These are phyloP conservation scores for Caenorhabditis virilis DNA, from an alignment of 2,888 invertebrate genomes.

Conservation along the genomic window DNA sequence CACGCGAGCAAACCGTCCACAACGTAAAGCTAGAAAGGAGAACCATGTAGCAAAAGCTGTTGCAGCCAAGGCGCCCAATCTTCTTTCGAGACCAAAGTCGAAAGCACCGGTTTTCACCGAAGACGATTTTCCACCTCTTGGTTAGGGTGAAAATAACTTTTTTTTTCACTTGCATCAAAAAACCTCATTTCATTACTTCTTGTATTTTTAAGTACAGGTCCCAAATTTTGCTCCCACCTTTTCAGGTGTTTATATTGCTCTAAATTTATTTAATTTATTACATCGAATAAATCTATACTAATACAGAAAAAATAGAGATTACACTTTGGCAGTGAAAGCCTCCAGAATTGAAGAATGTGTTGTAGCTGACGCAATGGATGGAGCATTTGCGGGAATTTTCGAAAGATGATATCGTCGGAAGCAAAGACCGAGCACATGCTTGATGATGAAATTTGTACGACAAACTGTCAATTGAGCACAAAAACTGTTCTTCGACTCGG, in stretches of 20 bases:
- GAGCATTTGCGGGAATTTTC: slow-evolving; percentile 16
- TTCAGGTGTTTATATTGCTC: background rate
- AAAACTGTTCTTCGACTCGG: slow-evolving; percentile 28
- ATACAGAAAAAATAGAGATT: too few relatives aligned
- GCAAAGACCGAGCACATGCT: slow-evolving; percentile 40
- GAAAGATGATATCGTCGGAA: slow-evolving; percentile 36
- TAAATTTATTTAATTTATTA: background rate
- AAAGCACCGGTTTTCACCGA: slow-evolving; percentile 18
- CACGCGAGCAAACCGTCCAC: slow-evolving; percentile 17
- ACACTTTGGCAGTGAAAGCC: too few relatives aligned
- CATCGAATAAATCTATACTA: too few relatives aligned
- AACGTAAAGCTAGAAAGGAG: slow-evolving; percentile 17
- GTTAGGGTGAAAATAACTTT: too few relatives aligned
- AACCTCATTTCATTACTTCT: background rate
- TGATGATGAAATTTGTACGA: slow-evolving; percentile 43
- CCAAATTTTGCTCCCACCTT: too few relatives aligned
- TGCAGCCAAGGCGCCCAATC: background rate
- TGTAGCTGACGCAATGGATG: background rate
- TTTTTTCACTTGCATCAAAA: too few relatives aligned
- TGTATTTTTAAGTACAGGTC: background rate
- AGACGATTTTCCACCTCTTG: slow-evolving; percentile 30
- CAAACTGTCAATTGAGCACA: slow-evolving; percentile 42
- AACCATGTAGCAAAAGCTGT: slow-evolving; percentile 1
- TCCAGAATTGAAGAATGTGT: too few relatives aligned
- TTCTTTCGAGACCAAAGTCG: too few relatives aligned